These are phyloP conservation scores for Nemurella pictetii DNA, from an alignment of 2,888 invertebrate genomes.

Conservation along the genomic window DNA sequence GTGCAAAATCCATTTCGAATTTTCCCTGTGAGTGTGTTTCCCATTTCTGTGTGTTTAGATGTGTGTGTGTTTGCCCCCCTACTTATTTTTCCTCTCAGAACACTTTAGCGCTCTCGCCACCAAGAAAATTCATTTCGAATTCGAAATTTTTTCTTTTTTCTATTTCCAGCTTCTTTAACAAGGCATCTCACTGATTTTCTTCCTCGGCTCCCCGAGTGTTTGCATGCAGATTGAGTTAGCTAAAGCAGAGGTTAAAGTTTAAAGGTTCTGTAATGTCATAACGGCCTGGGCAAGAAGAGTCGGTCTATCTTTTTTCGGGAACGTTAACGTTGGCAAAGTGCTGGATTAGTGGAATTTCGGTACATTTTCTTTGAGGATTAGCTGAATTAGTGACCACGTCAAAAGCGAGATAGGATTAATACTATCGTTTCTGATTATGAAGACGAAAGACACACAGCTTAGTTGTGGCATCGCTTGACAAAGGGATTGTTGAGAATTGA, in stretches of 20 bases:
- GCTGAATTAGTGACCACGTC: background rate
- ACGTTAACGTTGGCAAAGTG: no score
- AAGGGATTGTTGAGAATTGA: background rate
- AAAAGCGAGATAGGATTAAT: background rate
- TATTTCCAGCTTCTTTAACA: background rate
- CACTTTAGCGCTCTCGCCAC: background rate
- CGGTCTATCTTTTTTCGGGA: no score
- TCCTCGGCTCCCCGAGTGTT: background rate
- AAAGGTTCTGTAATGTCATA: background rate
- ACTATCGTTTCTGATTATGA: no score
- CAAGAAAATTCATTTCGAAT: constrained; percentile 15
- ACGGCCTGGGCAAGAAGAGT: no score
- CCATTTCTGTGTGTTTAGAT: no score
- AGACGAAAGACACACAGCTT: background rate
- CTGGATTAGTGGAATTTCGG: no score
- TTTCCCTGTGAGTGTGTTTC: no score
- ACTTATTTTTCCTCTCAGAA: background rate
- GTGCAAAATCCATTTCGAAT: no score
- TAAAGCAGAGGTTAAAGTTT: background rate
- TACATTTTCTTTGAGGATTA: no score
- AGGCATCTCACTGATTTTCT: background rate
- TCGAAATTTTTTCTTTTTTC: constrained; percentile 20
- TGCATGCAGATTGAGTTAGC: background rate
- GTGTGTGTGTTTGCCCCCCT: background rate
- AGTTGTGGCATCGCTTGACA: background rate